Percentiles rank a stretch among this genome's conserved stretches.
phyloP scores from a whole-genome alignment of 2,888 invertebrate species.

The Emesis furor region DNA sequence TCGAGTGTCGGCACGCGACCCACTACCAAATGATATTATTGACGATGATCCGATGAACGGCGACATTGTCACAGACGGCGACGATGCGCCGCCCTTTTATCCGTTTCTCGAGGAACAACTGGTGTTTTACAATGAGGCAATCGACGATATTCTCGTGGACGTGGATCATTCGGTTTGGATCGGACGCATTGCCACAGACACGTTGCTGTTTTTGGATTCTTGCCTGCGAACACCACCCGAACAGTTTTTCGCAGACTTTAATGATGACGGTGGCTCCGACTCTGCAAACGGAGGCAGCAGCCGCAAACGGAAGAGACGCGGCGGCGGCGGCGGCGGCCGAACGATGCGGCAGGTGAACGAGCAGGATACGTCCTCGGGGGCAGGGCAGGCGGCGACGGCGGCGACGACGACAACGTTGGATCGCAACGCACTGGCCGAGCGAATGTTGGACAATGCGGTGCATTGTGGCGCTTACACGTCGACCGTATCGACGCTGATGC shows the following conservation, averaged over 20 bases:
- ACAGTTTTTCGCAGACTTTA: conserved; percentile 16
- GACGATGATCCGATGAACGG: neutral
- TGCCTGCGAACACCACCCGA: conserved; percentile 22
- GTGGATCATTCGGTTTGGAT: conserved; percentile 23
- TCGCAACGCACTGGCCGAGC: conserved; percentile 22
- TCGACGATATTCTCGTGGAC: conserved; percentile 3
- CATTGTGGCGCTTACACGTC: conserved; percentile 34
- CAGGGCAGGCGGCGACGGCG: too few species aligned
- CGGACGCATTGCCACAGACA: conserved; percentile 15
- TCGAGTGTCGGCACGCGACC: neutral
- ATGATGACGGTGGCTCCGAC: neutral
- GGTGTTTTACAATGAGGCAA: conserved; percentile 17
- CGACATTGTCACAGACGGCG: neutral
- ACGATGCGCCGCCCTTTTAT: conserved; percentile 20
- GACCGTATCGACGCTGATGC: conserved; percentile 36
- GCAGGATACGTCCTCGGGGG: neutral
- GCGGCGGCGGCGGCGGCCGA: neutral
- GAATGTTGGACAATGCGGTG: conserved; percentile 38
- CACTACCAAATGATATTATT: neutral
- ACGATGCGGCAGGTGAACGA: neutral
- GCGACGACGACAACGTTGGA: neutral
- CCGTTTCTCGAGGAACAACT: conserved; percentile 28
- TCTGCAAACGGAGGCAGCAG: neutral
- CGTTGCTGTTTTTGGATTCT: conserved; percentile 15
- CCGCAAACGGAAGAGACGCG: neutral